These are phyloP conservation scores for Aricia agestis DNA, from an alignment of 1,140 invertebrate genomes.

Conservation along the genomic window DNA sequence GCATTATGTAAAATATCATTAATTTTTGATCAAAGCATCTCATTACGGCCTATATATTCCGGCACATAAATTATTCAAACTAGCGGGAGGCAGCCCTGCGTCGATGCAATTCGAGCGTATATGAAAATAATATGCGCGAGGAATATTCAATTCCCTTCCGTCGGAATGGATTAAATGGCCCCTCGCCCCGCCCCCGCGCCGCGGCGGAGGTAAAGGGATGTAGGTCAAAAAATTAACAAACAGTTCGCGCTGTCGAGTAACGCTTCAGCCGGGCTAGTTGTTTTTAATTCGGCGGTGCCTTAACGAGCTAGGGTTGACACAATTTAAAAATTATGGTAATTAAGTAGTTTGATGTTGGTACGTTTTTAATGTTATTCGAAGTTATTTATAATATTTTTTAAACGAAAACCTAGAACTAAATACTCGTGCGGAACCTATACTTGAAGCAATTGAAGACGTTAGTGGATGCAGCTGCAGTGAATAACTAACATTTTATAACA, in stretches of 20 bases:
- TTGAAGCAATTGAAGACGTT: too few relatives aligned
- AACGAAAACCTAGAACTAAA: too few relatives aligned
- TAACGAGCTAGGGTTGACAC: slow-evolving; percentile 5
- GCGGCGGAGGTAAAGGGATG: neutral
- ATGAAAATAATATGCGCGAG: slow-evolving; percentile 15
- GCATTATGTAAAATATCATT: neutral
- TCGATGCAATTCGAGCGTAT: slow-evolving; percentile 8
- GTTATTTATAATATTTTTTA: too few relatives aligned
- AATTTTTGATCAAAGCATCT: neutral
- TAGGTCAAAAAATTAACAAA: slow-evolving; percentile 17
- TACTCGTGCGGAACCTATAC: too few relatives aligned
- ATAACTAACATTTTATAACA: too few relatives aligned
- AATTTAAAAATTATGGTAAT: slow-evolving; percentile 1
- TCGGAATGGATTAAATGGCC: slow-evolving; percentile 14
- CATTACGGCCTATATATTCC: neutral
- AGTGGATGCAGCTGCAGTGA: too few relatives aligned
- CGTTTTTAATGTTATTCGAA: neutral
- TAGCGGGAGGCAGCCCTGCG: neutral
- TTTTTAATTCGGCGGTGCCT: neutral
- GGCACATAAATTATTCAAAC: slow-evolving; percentile 7
- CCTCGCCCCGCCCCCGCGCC: neutral
- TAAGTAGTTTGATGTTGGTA: neutral
- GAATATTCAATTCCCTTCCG: slow-evolving; percentile 14
- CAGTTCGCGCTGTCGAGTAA: slow-evolving; percentile 5
- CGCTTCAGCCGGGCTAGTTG: neutral